phyloP scores from a whole-genome alignment of 2,888 invertebrate species.

The Nebria brevicollis region DNA sequence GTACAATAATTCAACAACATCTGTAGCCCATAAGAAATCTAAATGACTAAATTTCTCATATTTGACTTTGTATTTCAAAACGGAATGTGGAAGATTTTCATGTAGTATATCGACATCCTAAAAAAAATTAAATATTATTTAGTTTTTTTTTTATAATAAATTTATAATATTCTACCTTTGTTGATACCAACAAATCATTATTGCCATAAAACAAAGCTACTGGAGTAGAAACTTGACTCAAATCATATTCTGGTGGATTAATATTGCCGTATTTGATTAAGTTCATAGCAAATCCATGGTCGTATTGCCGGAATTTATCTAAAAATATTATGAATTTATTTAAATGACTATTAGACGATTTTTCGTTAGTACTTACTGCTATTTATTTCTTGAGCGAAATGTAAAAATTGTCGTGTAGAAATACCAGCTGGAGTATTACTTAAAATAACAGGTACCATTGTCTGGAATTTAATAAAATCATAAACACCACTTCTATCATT shows the following conservation, averaged over 20 bases:
- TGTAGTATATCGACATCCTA: constrained; percentile 63
- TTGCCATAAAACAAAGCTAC: constrained; percentile 66
- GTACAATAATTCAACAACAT: constrained; percentile 56
- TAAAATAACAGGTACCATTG: constrained; percentile 65
- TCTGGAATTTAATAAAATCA: constrained; percentile 59
- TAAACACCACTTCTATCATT: neutral
- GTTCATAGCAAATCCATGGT: constrained; percentile 62
- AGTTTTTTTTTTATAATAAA: neutral
- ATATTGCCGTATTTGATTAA: constrained; percentile 60
- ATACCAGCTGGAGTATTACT: constrained; percentile 67
- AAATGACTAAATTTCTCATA: constrained; percentile 66
- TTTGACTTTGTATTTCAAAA: constrained; percentile 65
- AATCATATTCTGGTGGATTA: constrained; percentile 64
- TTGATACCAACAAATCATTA: constrained; percentile 66
- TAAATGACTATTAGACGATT: neutral
- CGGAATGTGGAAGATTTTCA: constrained; percentile 60
- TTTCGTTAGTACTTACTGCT: constrained; percentile 33
- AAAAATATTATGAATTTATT: constrained; percentile 27
- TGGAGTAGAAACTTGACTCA: constrained; percentile 63
- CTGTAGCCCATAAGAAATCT: constrained; percentile 69
- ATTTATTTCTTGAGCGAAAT: constrained; percentile 63
- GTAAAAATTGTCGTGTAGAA: constrained; percentile 65
- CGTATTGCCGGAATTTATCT: constrained; percentile 63
- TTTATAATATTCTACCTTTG: constrained; percentile 47
- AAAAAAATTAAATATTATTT: neutral